Evolutionary conservation across 2,888 invertebrate genomes (phyloP).

Genomic region (Sphaerophoria rueppellii): DNA sequence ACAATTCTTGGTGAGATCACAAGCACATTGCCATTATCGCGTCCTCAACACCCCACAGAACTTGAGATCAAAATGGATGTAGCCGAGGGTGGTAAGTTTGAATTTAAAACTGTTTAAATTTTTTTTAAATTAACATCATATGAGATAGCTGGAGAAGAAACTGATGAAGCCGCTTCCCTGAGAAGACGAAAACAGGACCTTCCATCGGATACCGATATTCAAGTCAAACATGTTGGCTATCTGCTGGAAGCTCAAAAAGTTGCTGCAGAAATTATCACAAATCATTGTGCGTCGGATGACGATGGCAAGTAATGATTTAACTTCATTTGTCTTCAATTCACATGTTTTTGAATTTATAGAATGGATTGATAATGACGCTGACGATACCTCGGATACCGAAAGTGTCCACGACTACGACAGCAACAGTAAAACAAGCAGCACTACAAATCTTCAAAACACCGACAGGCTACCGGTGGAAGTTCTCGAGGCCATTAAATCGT

Average conservation of each 20-base stretch:
- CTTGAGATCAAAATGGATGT: conserved; percentile 76
- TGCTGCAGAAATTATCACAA: conserved; percentile 88
- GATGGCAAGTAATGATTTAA: conserved; percentile 83
- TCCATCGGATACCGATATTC: conserved; percentile 82
- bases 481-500: conserved; percentile 85
- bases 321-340: neutral
- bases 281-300: conserved; percentile 85
- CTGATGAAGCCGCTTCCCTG: conserved; percentile 76
- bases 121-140: neutral
- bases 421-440: conserved; percentile 72
- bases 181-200: conserved; percentile 77
- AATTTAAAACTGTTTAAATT: neutral
- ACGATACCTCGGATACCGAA: conserved; percentile 82
- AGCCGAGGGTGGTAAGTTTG: conserved; percentile 70
- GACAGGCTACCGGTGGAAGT: conserved; percentile 85
- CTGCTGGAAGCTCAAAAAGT: conserved; percentile 87
- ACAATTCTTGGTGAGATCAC: conserved; percentile 80
- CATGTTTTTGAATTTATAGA: conserved; percentile 61
- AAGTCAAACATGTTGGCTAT: conserved; percentile 83
- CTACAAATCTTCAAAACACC: conserved; percentile 77
- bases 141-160: conserved; percentile 72
- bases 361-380: conserved; percentile 82
- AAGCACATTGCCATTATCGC: conserved; percentile 64
- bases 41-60: conserved; percentile 58
- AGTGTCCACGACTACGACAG: conserved; percentile 81